Conservation (phyloP, 2,113 vertebrate species). For the Prolemur simus region DNA sequence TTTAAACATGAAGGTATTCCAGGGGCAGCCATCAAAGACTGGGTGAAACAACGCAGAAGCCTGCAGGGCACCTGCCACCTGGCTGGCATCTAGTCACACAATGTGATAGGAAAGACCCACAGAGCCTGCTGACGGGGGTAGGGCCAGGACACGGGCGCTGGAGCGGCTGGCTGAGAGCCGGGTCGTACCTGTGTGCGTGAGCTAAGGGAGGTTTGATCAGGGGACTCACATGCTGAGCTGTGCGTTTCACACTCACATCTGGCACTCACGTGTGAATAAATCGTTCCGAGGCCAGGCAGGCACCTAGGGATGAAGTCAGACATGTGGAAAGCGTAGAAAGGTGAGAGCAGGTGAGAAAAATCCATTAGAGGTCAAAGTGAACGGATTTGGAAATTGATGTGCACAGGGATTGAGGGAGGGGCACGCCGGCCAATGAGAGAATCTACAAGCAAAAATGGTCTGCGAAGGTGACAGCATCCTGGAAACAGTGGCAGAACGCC, state of each 20-base stretch:
- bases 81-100: accelerated
- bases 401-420: background rate
- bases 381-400: background rate
- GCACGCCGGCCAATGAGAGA: background rate
- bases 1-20: background rate
- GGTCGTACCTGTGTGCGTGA: accelerated
- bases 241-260: too few relatives aligned
- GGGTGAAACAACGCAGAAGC: accelerated
- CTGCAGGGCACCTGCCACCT: accelerated
- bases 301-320: background rate
- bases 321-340: background rate
- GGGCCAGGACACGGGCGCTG: too few relatives aligned
- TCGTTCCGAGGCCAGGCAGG: accelerated
- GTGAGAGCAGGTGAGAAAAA: background rate
- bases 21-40: background rate
- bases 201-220: background rate
- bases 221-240: accelerated
- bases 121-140: accelerated
- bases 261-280: accelerated
- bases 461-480: background rate
- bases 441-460: too few relatives aligned
- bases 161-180: accelerated
- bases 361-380: accelerated
- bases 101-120: accelerated
- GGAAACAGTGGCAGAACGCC: background rate